Base-by-base conservation (phyloP, 2,113 vertebrate species). In the Aldabrachelys gigantea region DNA sequence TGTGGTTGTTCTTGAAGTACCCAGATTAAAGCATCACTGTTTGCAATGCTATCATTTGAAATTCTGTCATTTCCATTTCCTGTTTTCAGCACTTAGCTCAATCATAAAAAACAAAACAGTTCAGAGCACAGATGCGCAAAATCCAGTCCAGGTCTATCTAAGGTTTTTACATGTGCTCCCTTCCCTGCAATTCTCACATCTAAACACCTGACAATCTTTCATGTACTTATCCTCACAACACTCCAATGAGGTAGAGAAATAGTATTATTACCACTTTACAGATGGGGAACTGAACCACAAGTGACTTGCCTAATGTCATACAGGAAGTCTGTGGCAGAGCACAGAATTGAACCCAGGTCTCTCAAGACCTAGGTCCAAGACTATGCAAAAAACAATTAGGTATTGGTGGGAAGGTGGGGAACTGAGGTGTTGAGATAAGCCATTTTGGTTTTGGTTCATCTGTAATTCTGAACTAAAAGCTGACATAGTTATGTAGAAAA, bases 281-380 rank as follows among this genome's bases (percentile, higher is more conserved):
- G 17, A 21, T 21, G 16, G 54, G 29, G 19, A 89, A 75, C 44
- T 12, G 3, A 21, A 90, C 21, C 80, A 29, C 54, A 5, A 86
- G 57, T 54, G 47, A 78, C 75, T 38, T 50, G 27, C 57, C 89
- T 14, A 56, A 54, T 16, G 53, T 16, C 72, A 88, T 22, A 44
- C 0, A 27, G 54, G 16, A 80, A 91, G 11, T 5, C 91, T 44
- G 49, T 0, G 2, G 19, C 41, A 76, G 49, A 3, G 1, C 13
- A 3, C 29, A 79, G n/a, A 41, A 38, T 21, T 38, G 47, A 12
- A 21, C 38, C 16, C 35, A 29, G 8, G 25, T 76, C 72, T 76
- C 12, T 27, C 72, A 47, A 76, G 72, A 44, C 17, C 12, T 31
- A n/a, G 7, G 10, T n/a, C 22, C 29, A 25, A 78, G 54, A 49